Percentiles rank a stretch among this genome's conserved stretches.
phyloP scores from a whole-genome alignment of 2,888 invertebrate species.

The Chrysolina haemoptera region DNA sequence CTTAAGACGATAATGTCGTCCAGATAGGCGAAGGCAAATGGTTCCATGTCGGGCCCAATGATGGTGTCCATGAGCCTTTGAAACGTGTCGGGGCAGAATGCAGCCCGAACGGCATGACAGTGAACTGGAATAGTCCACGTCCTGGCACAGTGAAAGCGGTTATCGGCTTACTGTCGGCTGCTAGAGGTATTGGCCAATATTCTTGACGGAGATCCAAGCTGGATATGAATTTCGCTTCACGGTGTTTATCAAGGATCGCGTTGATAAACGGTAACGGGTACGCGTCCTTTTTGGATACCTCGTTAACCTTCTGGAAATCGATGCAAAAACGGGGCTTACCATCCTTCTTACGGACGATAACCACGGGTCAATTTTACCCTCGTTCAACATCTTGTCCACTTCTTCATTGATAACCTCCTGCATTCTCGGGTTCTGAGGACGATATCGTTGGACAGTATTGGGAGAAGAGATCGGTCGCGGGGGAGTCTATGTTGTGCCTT shows the following conservation, averaged over 20 bases:
- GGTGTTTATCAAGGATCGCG: conserved; percentile 52
- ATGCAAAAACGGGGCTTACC: conserved; percentile 39
- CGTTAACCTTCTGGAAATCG: conserved; percentile 41
- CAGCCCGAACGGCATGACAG: conserved; percentile 16
- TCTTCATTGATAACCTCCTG: conserved; percentile 40
- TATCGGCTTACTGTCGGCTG: not conserved
- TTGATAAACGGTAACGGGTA: conserved; percentile 56
- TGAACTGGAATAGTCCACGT: not conserved
- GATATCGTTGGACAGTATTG: conserved; percentile 26
- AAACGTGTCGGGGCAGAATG: not conserved
- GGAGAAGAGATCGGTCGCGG: no score
- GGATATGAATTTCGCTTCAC: conserved; percentile 50
- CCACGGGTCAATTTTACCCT: conserved; percentile 32
- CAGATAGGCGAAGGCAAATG: conserved; percentile 12
- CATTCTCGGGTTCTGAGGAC: conserved; percentile 34
- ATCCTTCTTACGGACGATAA: conserved; percentile 40
- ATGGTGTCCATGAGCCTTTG: conserved; percentile 15
- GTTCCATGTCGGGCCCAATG: conserved; percentile 10
- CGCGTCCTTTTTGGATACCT: conserved; percentile 42
- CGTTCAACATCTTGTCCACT: conserved; percentile 38
- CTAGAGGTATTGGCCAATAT: not conserved
- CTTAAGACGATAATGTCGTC: conserved; percentile 13
- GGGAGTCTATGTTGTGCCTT: no score
- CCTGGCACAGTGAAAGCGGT: not conserved
- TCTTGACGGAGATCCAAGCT: not conserved